Evolutionary conservation across 2,113 vertebrate genomes (phyloP), one percentile per base, ranked within the genome.

Genomic region (Rhinopithecus roxellana): DNA sequence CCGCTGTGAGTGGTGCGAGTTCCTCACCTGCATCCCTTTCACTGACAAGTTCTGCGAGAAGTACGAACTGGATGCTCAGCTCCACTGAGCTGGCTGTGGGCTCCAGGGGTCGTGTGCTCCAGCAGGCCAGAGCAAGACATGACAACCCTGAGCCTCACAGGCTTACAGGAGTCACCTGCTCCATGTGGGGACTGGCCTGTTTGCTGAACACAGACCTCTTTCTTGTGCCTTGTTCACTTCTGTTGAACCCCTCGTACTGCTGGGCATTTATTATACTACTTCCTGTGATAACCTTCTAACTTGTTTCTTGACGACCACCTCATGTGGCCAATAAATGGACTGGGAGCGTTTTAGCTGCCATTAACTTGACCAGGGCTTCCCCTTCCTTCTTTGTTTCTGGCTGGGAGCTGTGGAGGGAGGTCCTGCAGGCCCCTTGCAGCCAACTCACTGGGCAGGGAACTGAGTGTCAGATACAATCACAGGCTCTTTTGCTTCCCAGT

Each of bases 11-110:
- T 99, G 99, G 99, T 99, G 99, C 0, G 99, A 99, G 98, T 98
- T 99, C 98, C 99, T 99, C 96, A 99, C 99, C 61, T 99, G 99
- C 97, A 99, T 99, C 98, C 99, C 99, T 61, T 99, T 99, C 99
- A 99, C 99, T 16, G 99, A 99, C 99, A 99, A 99, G 95, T 99
- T 99, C 99, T 99, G 99, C 10, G 99, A 99, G 99, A 99, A 99
- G 98, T 99, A 99, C 0, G 99, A 99, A 98, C 99, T 99, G 98
- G 99, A 99, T 0, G 99, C 99, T 18, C 99, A 99, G 99, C 99
- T 99, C 94, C 99, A 99, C 98, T 99, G 99, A 99, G 97, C 67
- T 2, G 69, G 64, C 10, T 5, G 32, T 0, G 25, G 96, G 61
- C 1, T 14, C 30, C 2, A 89, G 97, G 3, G 38, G 74, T 43